Evolutionary conservation across 2,113 vertebrate genomes (phyloP).

Genomic region (Channa maculata): DNA sequence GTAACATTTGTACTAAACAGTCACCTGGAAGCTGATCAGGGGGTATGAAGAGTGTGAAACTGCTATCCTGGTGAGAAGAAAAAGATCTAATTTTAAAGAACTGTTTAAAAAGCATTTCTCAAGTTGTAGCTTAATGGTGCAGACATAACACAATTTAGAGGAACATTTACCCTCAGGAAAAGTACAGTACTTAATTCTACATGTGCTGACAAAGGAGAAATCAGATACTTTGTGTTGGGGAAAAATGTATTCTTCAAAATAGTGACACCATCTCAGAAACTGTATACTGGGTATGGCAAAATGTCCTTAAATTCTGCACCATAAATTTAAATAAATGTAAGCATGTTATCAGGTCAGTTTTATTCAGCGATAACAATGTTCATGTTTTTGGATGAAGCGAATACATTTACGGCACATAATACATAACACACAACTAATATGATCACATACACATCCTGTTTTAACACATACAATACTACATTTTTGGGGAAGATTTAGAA

Average conservation of each 20-base stretch:
- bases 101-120: not conserved
- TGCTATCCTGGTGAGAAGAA: not conserved
- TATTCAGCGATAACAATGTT: no score
- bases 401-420: not conserved
- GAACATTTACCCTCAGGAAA: slow-evolving; percentile 14
- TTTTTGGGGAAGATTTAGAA: not conserved
- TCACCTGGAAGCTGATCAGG: not conserved
- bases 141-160: slow-evolving; percentile 27
- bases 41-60: not conserved
- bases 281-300: not conserved
- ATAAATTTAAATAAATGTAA: no score
- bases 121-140: slow-evolving; percentile 1
- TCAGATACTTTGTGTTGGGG: no score
- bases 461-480: not conserved
- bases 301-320: no score
- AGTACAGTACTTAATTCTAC: no score
- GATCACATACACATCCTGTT: not conserved
- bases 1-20: slow-evolving; percentile 22
- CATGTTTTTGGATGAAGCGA: not conserved
- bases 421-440: no score
- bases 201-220: not conserved
- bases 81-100: slow-evolving; percentile 2
- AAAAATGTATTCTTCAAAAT: no score
- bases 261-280: no score
- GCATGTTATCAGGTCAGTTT: no score